These are phyloP conservation scores for Iphiclides podalirius DNA, from an alignment of 2,888 invertebrate genomes.

Conservation along the genomic window DNA sequence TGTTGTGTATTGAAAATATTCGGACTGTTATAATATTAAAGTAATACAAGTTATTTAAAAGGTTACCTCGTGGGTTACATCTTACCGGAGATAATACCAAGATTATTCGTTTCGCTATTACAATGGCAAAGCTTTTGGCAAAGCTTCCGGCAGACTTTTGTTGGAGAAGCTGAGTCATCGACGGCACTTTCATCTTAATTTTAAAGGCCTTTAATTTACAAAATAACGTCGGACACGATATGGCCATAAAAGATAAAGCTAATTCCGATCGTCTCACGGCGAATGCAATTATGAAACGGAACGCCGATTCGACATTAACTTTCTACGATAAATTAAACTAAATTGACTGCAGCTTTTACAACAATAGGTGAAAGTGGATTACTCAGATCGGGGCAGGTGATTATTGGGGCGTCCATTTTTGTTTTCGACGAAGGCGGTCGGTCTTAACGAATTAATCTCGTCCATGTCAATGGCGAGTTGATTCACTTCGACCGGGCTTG, in stretches of 20 bases:
- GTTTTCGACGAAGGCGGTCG: conserved; percentile 43
- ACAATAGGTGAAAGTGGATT: conserved; percentile 58
- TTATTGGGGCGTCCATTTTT: conserved; percentile 36
- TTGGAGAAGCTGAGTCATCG: too few species aligned
- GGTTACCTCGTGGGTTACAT: too few species aligned
- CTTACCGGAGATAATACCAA: too few species aligned
- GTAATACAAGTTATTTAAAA: too few species aligned
- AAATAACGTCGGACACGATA: not conserved
- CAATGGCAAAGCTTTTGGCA: too few species aligned
- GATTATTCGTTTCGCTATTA: too few species aligned
- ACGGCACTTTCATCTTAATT: not conserved
- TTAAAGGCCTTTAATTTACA: not conserved
- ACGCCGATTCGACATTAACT: not conserved
- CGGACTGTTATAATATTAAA: too few species aligned
- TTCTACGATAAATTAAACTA: conserved; percentile 19
- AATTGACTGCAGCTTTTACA: conserved; percentile 23
- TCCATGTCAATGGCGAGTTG: conserved; percentile 43
- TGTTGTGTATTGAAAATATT: too few species aligned
- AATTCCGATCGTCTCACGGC: not conserved
- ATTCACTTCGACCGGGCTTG: conserved; percentile 50
- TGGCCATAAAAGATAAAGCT: not conserved
- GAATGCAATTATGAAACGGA: not conserved
- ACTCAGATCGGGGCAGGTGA: conserved; percentile 46
- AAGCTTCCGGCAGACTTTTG: too few species aligned
- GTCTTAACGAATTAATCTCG: conserved; percentile 63